These are phyloP conservation scores for Buathra laborator DNA, from an alignment of 2,888 invertebrate species.

Conservation along the genomic window DNA sequence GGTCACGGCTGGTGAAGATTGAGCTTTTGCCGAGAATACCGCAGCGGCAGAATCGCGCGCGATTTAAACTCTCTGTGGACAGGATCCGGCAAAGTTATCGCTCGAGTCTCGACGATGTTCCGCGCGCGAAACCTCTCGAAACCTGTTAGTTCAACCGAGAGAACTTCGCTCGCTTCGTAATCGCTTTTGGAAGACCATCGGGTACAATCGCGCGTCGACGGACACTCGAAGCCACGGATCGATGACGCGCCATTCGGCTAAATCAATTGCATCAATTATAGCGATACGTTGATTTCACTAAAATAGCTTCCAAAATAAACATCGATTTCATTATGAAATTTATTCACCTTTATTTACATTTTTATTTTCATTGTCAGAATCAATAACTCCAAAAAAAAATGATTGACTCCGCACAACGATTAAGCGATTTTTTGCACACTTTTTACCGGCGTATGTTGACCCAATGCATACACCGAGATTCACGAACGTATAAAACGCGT, in stretches of 20 bases:
- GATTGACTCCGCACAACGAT: neutral
- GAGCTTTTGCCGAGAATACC: neutral
- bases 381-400: neutral
- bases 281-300: too few relatives aligned
- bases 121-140: neutral
- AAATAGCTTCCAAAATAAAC: too few relatives aligned
- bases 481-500: neutral
- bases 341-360: too few relatives aligned
- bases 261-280: too few relatives aligned
- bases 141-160: conserved; percentile 7
- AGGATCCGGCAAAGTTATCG: neutral
- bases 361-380: too few relatives aligned
- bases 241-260: too few relatives aligned
- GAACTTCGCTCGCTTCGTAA: neutral
- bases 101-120: neutral
- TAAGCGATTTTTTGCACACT: neutral
- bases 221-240: too few relatives aligned
- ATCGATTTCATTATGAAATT: too few relatives aligned
- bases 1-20: neutral
- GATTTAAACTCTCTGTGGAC: neutral
- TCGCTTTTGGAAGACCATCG: neutral
- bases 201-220: neutral
- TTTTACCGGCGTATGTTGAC: neutral
- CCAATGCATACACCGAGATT: neutral
- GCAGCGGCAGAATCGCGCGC: neutral